Conservation (phyloP, 2,888 invertebrate genomes). For the Drosophila pullipes region DNA sequence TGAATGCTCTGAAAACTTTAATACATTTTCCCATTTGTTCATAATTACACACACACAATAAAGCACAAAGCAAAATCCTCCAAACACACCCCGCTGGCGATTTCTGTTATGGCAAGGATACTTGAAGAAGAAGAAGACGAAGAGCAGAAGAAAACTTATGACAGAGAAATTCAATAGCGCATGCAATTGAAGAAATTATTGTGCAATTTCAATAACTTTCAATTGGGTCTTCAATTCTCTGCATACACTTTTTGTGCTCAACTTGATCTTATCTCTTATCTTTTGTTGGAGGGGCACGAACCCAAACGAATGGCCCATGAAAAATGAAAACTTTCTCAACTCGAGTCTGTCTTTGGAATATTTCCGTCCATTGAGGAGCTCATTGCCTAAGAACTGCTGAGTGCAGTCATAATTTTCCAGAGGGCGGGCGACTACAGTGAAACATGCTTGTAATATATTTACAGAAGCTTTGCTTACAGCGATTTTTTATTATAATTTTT, state of each 20-base stretch:
- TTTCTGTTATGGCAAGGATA: slow-evolving; percentile 18
- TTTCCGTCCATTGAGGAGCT: slow-evolving; percentile 39
- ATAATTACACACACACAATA: slow-evolving; percentile 69
- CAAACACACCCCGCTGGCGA: not conserved
- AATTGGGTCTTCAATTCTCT: slow-evolving; percentile 79
- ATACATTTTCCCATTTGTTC: slow-evolving; percentile 43
- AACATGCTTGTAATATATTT: slow-evolving; percentile 1
- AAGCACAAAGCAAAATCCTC: slow-evolving; percentile 31
- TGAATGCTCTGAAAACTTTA: slow-evolving; percentile 51
- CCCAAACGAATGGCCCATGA: slow-evolving; percentile 50
- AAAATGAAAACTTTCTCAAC: slow-evolving; percentile 67
- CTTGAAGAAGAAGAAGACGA: slow-evolving; percentile 25
- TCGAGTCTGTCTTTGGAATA: slow-evolving; percentile 42
- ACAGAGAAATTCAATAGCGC: slow-evolving; percentile 77
- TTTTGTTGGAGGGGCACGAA: slow-evolving; percentile 26
- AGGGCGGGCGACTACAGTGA: slow-evolving; percentile 8
- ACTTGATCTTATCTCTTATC: slow-evolving; percentile 67
- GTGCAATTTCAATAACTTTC: slow-evolving; percentile 82
- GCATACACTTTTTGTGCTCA: slow-evolving; percentile 56
- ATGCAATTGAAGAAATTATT: slow-evolving; percentile 81
- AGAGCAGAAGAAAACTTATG: slow-evolving; percentile 60
- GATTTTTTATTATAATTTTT: not conserved
- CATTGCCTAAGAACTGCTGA: slow-evolving; percentile 46
- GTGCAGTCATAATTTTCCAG: slow-evolving; percentile 34
- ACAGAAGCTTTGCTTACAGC: not conserved